phyloP scores from a whole-genome alignment of 2,797 vertebrate species.

The Trematomus bernacchii region DNA sequence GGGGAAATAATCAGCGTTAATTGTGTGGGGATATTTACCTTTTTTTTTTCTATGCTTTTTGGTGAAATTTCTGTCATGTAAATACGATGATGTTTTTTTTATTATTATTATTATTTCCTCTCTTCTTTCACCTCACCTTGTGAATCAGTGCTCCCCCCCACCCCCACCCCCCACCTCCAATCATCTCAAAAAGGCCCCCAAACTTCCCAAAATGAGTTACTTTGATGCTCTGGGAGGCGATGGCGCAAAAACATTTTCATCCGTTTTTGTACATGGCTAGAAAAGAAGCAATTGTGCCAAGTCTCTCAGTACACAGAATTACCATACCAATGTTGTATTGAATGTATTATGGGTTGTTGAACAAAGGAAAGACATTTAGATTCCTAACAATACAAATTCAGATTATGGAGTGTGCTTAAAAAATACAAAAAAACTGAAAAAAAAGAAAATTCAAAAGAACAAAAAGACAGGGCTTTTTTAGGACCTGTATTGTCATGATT shows the following conservation, averaged over 20 bases:
- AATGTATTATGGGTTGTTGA: slow-evolving; percentile 82
- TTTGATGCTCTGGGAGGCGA: slow-evolving; percentile 54
- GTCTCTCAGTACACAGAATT: slow-evolving; percentile 80
- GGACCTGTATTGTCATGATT: slow-evolving; percentile 65
- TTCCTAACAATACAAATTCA: slow-evolving; percentile 74
- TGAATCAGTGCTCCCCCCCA: slow-evolving; percentile 87
- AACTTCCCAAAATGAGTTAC: slow-evolving; percentile 87
- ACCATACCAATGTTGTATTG: slow-evolving; percentile 90
- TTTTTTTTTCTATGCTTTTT: slow-evolving; percentile 64
- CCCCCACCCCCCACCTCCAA: slow-evolving; percentile 64
- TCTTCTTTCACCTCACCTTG: slow-evolving; percentile 84
- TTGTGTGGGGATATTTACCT: slow-evolving; percentile 85
- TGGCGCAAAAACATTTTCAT: slow-evolving; percentile 89
- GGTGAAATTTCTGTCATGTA: slow-evolving; percentile 86
- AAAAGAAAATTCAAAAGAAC: slow-evolving; percentile 50
- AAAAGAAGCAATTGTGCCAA: slow-evolving; percentile 90
- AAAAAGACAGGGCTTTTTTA: slow-evolving; percentile 61
- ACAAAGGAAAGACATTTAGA: slow-evolving; percentile 74
- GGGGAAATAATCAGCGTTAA: slow-evolving; percentile 92
- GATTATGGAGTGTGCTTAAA: slow-evolving; percentile 67
- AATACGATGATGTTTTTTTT: slow-evolving; percentile 88
- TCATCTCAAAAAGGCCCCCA: slow-evolving; percentile 86
- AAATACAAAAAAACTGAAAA: slow-evolving; percentile 21
- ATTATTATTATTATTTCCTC: slow-evolving; percentile 84
- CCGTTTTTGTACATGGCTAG: slow-evolving; percentile 90